A percentile compares a stretch with the other conserved stretches of the same genome.
phyloP scores from a whole-genome alignment of 2,888 invertebrate species.

The Oconnorella tubifera region DNA sequence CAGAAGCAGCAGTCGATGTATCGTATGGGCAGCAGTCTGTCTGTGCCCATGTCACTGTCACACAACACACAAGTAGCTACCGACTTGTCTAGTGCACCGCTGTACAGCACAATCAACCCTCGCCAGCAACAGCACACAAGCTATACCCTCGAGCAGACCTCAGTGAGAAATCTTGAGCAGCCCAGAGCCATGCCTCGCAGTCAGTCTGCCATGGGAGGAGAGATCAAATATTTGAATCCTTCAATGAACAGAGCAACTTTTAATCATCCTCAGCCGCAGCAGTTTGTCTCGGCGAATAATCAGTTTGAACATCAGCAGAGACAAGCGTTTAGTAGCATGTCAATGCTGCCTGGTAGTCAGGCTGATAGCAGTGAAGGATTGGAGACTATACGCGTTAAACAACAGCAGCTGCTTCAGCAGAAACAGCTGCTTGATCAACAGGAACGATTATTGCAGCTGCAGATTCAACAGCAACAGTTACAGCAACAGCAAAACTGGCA shows the following conservation, averaged over 20 bases:
- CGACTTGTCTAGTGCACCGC: neutral
- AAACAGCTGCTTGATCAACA: conserved; percentile 8
- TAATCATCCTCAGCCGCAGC: neutral
- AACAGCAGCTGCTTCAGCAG: conserved; percentile 14
- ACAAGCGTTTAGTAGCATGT: conserved; percentile 11
- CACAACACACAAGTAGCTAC: neutral
- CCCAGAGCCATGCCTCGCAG: neutral
- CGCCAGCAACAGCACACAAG: neutral
- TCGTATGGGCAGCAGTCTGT: conserved; percentile 5
- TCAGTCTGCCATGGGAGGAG: conserved; percentile 1
- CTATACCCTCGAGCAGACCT: neutral
- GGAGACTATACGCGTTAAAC: neutral
- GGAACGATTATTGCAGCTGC: conserved; percentile 8
- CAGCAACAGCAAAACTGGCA: conserved; percentile 21
- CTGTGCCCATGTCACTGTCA: conserved; percentile 13
- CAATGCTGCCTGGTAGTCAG: neutral
- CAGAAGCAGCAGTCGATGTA: neutral
- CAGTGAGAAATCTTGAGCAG: no score
- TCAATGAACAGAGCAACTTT: neutral
- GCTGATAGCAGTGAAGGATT: neutral
- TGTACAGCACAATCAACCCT: neutral
- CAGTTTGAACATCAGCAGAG: neutral
- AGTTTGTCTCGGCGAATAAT: neutral
- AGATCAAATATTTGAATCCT: neutral
- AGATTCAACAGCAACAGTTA: conserved; percentile 17